Evolutionary conservation across 2,113 vertebrate species (phyloP).

Genomic region (Corvus cornix): DNA sequence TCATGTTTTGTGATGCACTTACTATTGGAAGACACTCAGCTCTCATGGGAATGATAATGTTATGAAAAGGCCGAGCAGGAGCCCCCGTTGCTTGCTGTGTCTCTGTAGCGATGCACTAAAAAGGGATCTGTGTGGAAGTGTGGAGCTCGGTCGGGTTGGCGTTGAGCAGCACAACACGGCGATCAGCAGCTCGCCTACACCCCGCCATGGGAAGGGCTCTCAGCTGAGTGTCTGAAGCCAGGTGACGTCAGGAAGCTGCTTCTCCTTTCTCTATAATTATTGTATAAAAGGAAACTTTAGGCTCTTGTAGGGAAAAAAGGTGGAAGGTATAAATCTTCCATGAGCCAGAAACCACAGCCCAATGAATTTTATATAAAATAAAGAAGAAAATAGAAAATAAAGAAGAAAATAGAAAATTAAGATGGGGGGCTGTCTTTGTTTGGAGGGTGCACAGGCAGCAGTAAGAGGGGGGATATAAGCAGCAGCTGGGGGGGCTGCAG

Average conservation of each 20-base stretch:
- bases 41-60: background rate
- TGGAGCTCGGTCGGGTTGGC: accelerated
- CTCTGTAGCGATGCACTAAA: background rate
- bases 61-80: background rate
- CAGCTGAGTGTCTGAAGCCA: background rate
- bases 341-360: background rate
- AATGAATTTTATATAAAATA: background rate
- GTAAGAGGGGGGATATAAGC: background rate
- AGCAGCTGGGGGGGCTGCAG: too few relatives aligned
- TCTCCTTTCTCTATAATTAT: background rate
- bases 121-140: background rate
- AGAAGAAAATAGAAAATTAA: background rate
- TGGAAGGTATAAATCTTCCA: background rate
- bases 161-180: background rate
- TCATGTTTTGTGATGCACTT: background rate
- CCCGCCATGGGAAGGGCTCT: background rate
- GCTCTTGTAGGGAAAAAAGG: background rate
- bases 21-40: background rate
- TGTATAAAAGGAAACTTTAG: background rate
- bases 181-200: background rate
- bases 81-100: background rate
- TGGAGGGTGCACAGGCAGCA: background rate
- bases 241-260: background rate
- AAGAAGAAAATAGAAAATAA: background rate
- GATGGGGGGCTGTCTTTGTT: background rate